Base-by-base conservation (phyloP, 2,797 vertebrate species). In the Loris lydekkerianus region DNA sequence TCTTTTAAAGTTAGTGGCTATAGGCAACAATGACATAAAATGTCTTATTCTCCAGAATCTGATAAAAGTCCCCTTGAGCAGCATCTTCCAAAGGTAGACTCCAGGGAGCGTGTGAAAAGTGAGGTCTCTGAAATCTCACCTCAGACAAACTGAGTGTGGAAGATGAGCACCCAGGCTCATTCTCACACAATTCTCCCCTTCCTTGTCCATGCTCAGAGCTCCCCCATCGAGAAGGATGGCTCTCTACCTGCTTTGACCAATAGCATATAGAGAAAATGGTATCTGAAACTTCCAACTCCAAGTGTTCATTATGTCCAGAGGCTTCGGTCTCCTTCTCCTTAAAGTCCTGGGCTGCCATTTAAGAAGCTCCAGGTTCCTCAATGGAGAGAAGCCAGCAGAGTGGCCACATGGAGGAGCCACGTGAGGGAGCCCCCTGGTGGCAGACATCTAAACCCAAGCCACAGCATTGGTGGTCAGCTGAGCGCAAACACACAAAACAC, bases 261-360 rank as follows among this genome's bases (percentile, higher is more conserved):
- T 0, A 17, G 70, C n/a, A 65, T 8, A 21, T 27, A 0, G 9
- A 37, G n/a, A 34, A 75, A 63, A 60, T 20, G 17, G 37, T 21
- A 17, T 23, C 63, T 34, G 72, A 14, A 14, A 69, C 27, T 31
- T 69, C 11, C 5, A 86, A 25, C 43, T 31, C 53, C 31, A 67
- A 34, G 37, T 0, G 0, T 37, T n/a, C 15, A 18, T 3, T 49
- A 84, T 63, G 73, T 2, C 13, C 18, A 67, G 53, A 4, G 0
- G 0, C 61, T 58, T 65, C 10, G 25, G 29, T 23, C 10, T 34
- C 20, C 23, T n/a, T 29, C 10, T 1, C 1, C n/a, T 53, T 7
- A 18, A n/a, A 15, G 61, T 23, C 37, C 10, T 14, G 29, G 21
- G 60, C 73, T 85, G 67, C 14, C 9, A 5, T n/a, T 85, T 43